A percentile compares a stretch with the other conserved stretches of the same genome.
Conservation (phyloP, 2,797 vertebrate species). For the Botia almorhae region DNA sequence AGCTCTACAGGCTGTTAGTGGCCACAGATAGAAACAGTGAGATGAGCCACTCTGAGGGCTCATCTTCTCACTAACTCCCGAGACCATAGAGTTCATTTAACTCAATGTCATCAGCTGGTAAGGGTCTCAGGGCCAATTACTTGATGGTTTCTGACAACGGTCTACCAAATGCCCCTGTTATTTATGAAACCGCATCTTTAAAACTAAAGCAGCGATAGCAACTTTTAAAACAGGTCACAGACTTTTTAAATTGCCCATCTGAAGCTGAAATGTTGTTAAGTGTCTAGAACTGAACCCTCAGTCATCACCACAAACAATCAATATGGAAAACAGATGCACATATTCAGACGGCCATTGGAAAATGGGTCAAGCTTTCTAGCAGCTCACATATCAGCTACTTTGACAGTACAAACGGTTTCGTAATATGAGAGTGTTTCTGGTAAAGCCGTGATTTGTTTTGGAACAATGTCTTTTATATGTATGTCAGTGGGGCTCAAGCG, state of each 20-base stretch:
- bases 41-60: not conserved
- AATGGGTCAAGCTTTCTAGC: slow-evolving; percentile 42
- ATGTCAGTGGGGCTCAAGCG: slow-evolving; percentile 43
- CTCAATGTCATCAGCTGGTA: slow-evolving; percentile 38
- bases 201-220: not conserved
- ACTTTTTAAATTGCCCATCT: not conserved
- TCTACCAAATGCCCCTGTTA: slow-evolving; percentile 33
- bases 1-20: not conserved
- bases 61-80: not conserved
- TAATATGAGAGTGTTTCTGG: slow-evolving; percentile 56
- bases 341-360: slow-evolving; percentile 13
- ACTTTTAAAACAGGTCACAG: slow-evolving; percentile 18
- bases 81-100: slow-evolving; percentile 32
- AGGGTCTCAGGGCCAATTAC: slow-evolving; percentile 38
- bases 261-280: not conserved
- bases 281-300: not conserved
- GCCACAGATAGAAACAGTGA: slow-evolving; percentile 9
- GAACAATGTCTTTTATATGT: slow-evolving; percentile 57
- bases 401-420: slow-evolving; percentile 46
- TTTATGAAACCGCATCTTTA: slow-evolving; percentile 6
- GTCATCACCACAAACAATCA: not conserved
- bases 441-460: slow-evolving; percentile 51
- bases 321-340: slow-evolving; percentile 4
- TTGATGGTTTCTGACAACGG: slow-evolving; percentile 49
- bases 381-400: slow-evolving; percentile 41